Conservation (phyloP, 2,888 invertebrate species). For the Synanthedon andrenaeformis region DNA sequence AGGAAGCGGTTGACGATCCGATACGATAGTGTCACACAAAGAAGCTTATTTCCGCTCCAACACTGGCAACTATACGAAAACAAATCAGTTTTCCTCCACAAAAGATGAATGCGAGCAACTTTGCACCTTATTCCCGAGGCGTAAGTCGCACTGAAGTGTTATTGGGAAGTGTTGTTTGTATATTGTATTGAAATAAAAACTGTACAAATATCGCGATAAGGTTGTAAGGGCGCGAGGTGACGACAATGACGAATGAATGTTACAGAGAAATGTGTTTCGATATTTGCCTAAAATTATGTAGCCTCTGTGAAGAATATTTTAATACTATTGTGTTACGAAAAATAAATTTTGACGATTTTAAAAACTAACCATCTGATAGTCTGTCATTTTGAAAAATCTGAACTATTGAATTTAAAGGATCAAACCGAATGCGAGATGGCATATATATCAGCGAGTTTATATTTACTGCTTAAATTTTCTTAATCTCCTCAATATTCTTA, state of each 20-base stretch:
- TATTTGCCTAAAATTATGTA: slow-evolving; percentile 20
- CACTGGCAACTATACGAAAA: slow-evolving; percentile 41
- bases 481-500: no score
- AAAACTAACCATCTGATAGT: no score
- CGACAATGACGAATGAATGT: slow-evolving; percentile 44
- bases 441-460: no score
- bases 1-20: slow-evolving; percentile 64
- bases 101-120: slow-evolving; percentile 11
- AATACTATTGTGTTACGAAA: no score
- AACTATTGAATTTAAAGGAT: no score
- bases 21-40: slow-evolving; percentile 63
- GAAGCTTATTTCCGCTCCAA: slow-evolving; percentile 65
- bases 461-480: no score
- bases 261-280: not conserved
- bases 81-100: slow-evolving; percentile 25
- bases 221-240: slow-evolving; percentile 65
- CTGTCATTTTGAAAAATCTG: no score
- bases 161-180: slow-evolving; percentile 24
- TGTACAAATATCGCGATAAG: slow-evolving; percentile 65
- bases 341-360: no score
- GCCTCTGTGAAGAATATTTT: slow-evolving; percentile 20
- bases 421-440: no score
- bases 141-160: not conserved
- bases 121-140: slow-evolving; percentile 11
- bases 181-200: slow-evolving; percentile 63